Percentiles rank a stretch among this genome's conserved stretches.
Conservation (phyloP, 2,888 invertebrate genomes). For the Hartigia nigra region DNA sequence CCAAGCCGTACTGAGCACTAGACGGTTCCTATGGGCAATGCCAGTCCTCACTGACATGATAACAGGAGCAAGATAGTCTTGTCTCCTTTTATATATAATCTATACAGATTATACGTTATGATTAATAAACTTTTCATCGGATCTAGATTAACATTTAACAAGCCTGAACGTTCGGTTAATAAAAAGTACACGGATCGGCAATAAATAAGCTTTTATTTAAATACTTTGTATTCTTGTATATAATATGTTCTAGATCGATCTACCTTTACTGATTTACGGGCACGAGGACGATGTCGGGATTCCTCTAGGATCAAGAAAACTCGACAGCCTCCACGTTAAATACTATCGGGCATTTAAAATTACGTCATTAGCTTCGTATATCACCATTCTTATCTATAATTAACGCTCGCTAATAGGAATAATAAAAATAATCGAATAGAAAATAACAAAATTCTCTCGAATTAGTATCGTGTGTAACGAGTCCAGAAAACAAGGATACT, state of each 20-base stretch:
- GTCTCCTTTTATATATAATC: not conserved
- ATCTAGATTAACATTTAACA: not conserved
- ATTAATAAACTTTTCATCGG: not conserved
- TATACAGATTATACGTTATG: not conserved
- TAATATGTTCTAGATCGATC: constrained; percentile 49
- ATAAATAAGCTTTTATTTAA: constrained; percentile 61
- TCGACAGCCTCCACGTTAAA: constrained; percentile 14
- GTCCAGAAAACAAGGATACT: too few relatives aligned
- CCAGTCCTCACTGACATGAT: not conserved
- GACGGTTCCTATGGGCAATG: not conserved
- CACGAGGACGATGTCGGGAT: constrained; percentile 34
- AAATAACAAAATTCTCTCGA: too few relatives aligned
- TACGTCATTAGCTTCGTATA: constrained; percentile 7
- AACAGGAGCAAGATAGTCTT: not conserved
- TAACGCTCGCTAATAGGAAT: constrained; percentile 11
- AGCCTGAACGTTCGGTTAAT: not conserved
- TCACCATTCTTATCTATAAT: constrained; percentile 5
- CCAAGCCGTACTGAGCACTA: not conserved
- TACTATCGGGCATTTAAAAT: constrained; percentile 31
- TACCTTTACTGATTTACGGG: constrained; percentile 33
- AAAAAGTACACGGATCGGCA: constrained; percentile 32
- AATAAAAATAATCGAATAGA: too few relatives aligned
- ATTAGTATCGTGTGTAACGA: too few relatives aligned
- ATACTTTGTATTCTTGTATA: constrained; percentile 53
- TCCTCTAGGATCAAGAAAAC: not conserved